Evolutionary conservation across 1,140 invertebrate species (phyloP).

Genomic region (Drosophila kanapiae): DNA sequence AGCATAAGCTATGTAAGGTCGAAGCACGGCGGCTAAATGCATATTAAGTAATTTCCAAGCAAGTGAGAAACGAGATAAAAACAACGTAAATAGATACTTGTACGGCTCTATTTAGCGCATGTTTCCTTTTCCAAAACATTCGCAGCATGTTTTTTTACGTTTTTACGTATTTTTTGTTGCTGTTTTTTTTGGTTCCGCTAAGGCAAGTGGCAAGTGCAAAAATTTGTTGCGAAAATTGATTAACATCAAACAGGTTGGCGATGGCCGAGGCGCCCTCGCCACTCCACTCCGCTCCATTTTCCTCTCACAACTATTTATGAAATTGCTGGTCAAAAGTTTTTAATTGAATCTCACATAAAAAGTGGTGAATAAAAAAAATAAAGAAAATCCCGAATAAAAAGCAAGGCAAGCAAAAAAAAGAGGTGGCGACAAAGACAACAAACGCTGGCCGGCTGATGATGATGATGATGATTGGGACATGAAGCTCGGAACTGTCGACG

Average conservation of each 20-base stretch:
- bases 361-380: conserved; percentile 24
- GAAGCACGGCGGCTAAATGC: conserved; percentile 71
- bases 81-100: conserved; percentile 51
- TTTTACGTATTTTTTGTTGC: not conserved
- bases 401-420: conserved; percentile 46
- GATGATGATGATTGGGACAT: conserved; percentile 56
- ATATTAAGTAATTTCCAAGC: conserved; percentile 74
- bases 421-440: conserved; percentile 57
- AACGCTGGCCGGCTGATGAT: conserved; percentile 13
- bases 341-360: conserved; percentile 72
- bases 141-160: conserved; percentile 51
- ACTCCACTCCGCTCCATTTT: not conserved
- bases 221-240: conserved; percentile 83
- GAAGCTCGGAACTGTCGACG: conserved; percentile 30
- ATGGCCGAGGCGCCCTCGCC: conserved; percentile 8
- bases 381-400: conserved; percentile 35
- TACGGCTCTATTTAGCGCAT: conserved; percentile 42
- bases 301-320: conserved; percentile 49
- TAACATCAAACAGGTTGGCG: conserved; percentile 77
- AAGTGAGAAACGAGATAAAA: conserved; percentile 43
- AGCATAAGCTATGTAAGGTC: conserved; percentile 62
- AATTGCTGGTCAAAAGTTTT: conserved; percentile 71
- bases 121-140: conserved; percentile 45
- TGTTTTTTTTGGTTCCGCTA: conserved; percentile 31
- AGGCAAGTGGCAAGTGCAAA: conserved; percentile 77